These are phyloP conservation scores for Myrmecobius fasciatus DNA, from an alignment of 2,113 vertebrate species.

Conservation along the genomic window DNA sequence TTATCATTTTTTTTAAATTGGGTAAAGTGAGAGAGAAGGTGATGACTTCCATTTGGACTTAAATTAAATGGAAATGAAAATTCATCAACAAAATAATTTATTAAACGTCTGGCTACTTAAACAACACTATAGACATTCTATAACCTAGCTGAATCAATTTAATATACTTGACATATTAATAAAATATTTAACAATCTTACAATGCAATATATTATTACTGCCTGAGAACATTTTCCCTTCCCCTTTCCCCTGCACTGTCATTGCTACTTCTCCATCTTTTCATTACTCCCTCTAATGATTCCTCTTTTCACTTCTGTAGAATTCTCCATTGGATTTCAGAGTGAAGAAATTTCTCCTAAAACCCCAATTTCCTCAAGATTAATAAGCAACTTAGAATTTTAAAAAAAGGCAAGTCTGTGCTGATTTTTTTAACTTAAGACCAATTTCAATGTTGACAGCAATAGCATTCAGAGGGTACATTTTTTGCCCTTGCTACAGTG, in stretches of 20 bases:
- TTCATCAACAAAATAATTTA: background rate
- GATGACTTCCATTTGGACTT: background rate
- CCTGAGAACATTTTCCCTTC: background rate
- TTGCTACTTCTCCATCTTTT: background rate
- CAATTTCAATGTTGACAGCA: background rate
- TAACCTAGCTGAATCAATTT: background rate
- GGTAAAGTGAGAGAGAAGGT: background rate
- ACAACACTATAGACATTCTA: background rate
- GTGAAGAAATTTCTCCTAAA: background rate
- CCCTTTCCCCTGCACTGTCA: background rate
- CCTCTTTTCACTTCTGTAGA: background rate
- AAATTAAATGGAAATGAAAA: constrained; percentile 42
- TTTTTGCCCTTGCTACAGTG: background rate
- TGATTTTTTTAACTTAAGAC: background rate
- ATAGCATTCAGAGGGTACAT: constrained; percentile 24
- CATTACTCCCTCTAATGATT: background rate
- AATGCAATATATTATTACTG: background rate
- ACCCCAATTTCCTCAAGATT: background rate
- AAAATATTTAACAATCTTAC: background rate
- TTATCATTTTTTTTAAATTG: constrained; percentile 5
- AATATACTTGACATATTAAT: background rate
- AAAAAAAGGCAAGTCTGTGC: background rate
- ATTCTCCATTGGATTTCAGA: background rate
- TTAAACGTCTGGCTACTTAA: background rate
- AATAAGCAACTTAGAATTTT: background rate